Base-by-base conservation (phyloP, 2,113 vertebrate genomes). In the Oceanodroma tethys region DNA sequence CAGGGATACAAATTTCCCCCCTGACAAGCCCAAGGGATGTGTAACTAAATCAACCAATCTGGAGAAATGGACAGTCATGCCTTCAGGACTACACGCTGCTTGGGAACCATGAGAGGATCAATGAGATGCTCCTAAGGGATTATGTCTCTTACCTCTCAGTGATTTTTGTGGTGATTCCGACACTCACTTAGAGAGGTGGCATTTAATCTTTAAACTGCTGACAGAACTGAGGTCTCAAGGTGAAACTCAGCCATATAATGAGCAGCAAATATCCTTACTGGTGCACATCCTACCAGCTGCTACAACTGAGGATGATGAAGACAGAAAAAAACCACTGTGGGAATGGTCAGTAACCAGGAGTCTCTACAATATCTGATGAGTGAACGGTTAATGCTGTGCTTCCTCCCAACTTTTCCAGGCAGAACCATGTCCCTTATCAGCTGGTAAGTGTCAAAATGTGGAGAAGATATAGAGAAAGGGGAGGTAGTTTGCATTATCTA, bases 141-240 rank as follows among this genome's bases (percentile, higher is more conserved):
- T 93, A 90, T 63, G 53, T 93, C 71, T 95, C 75, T 93, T 85
- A 94, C 55, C 47, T 95, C 71, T 90, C 81, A 85, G 91, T 90
- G 87, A 94, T 95, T 97, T 97, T 87, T 76, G 71, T 90, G 84
- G 89, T 42, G 45, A 93, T 95, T 94, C 85, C 96, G 91, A 96
- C 87, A 93, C 70, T 96, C 72, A 79, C 73, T 96, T 93, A 93
- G 45, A 93, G 74, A 93, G 42, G 67, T 91, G 84, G 91, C 91
- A 86, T 93, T 94, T 96, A 95, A 91, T 96, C 95, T 96, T 96
- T 96, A 95, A 95, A 93, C 45, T 82, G 63, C 48, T 83, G 84
- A 86, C 81, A 94, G 86, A 92, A 67, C 45, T 40, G 81, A 94
- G 67, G 84, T 94, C 58, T 94, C 78, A 90, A 89, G 71, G 87